Percentiles rank a stretch among this genome's conserved stretches.
phyloP scores from a whole-genome alignment of 2,888 invertebrate genomes.

The Idaea biselata region DNA sequence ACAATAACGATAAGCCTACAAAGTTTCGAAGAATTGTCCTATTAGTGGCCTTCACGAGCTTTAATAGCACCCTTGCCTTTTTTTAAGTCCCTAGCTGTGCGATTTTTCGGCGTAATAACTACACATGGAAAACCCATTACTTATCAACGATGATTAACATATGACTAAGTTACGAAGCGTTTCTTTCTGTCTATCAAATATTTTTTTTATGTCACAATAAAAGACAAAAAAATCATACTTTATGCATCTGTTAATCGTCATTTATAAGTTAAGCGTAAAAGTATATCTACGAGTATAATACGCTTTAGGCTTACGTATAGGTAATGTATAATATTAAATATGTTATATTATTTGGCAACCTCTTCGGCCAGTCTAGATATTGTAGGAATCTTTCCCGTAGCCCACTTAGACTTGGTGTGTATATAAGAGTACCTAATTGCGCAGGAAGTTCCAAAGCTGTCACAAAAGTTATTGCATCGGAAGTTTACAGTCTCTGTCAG shows the following conservation, averaged over 20 bases:
- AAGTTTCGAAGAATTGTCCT: neutral
- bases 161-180: too few relatives aligned
- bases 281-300: too few relatives aligned
- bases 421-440: neutral
- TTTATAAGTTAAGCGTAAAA: too few relatives aligned
- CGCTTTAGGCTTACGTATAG: too few relatives aligned
- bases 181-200: too few relatives aligned
- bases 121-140: too few relatives aligned
- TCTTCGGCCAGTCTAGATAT: neutral
- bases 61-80: neutral
- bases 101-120: neutral
- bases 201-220: too few relatives aligned
- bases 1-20: conserved; percentile 2
- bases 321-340: neutral
- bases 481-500: neutral
- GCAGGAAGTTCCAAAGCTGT: neutral
- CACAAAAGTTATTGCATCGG: neutral
- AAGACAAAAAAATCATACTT: too few relatives aligned
- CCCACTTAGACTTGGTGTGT: neutral
- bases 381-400: neutral
- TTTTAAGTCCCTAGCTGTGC: neutral
- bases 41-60: neutral
- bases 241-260: too few relatives aligned
- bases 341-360: neutral
- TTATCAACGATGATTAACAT: too few relatives aligned